A percentile compares a stretch with the other conserved stretches of the same genome.
Conservation (phyloP, 2,797 vertebrate genomes). For the Lophotriccus pileatus region DNA sequence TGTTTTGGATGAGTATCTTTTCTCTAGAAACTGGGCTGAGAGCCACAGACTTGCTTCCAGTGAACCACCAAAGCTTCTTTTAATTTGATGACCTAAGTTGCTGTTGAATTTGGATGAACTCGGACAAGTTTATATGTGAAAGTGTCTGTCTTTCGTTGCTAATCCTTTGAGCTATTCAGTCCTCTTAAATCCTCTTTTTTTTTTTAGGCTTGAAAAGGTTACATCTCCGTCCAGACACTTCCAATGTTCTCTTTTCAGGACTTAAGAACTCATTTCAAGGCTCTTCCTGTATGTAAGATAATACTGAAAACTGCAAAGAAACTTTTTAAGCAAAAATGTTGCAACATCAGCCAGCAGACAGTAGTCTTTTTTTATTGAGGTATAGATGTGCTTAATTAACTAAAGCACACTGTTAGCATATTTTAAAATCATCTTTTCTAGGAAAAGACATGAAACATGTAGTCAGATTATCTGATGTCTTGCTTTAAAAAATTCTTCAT, state of each 20-base stretch:
- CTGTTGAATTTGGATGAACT: constrained; percentile 52
- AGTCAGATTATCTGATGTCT: not conserved
- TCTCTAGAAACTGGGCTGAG: constrained; percentile 44
- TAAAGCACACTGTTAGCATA: not conserved
- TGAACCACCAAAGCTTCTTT: constrained; percentile 34
- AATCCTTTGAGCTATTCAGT: constrained; percentile 31
- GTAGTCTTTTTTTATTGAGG: not conserved
- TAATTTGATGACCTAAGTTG: constrained; percentile 29
- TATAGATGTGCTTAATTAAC: not conserved
- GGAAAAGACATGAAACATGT: not conserved
- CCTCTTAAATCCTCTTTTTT: not conserved
- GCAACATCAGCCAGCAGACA: not conserved
- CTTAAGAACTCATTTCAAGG: not conserved
- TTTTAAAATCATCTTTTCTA: not conserved
- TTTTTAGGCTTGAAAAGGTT: constrained; percentile 2
- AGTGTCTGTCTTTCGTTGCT: constrained; percentile 25
- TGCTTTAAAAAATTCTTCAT: not conserved
- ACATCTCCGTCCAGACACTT: not conserved
- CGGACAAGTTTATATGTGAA: constrained; percentile 14
- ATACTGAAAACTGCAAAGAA: not conserved
- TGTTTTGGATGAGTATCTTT: constrained; percentile 31
- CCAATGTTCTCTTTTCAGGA: not conserved
- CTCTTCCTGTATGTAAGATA: not conserved
- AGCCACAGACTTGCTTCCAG: constrained; percentile 37
- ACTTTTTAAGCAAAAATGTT: not conserved